A percentile compares a stretch with the other conserved stretches of the same genome.
Conservation (phyloP, 2,888 invertebrate species). For the Andrena dorsata region DNA sequence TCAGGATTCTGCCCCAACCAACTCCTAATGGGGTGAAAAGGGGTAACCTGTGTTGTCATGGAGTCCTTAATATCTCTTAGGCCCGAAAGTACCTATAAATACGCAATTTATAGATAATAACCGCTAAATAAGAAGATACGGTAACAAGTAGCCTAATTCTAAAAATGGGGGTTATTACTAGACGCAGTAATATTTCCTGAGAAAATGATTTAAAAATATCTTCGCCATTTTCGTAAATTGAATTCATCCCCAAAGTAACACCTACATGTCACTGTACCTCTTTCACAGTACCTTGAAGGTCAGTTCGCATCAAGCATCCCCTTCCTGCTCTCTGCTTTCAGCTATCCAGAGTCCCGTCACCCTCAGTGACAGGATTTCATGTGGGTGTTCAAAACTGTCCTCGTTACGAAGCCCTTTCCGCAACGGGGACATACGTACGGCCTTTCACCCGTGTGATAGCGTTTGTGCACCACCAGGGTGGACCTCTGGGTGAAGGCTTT, state of each 20-base stretch:
- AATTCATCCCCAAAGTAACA: background rate
- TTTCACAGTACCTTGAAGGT: background rate
- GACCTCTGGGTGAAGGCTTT: slow-evolving; percentile 87
- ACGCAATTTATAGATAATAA: too few relatives aligned
- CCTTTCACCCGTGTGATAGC: slow-evolving; percentile 87
- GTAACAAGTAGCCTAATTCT: too few relatives aligned
- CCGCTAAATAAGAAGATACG: too few relatives aligned
- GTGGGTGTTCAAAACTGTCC: slow-evolving; percentile 87
- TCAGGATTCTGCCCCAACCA: too few relatives aligned
- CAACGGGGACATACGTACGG: slow-evolving; percentile 87
- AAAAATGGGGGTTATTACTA: too few relatives aligned
- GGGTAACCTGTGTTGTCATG: too few relatives aligned
- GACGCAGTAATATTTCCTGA: too few relatives aligned
- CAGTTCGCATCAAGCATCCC: background rate
- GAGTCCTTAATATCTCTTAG: too few relatives aligned
- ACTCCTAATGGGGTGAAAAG: too few relatives aligned
- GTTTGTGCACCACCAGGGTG: slow-evolving; percentile 86
- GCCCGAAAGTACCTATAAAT: too few relatives aligned
- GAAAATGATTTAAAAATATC: too few relatives aligned
- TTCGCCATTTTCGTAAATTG: background rate
- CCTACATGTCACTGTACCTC: background rate
- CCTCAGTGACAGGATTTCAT: slow-evolving; percentile 80
- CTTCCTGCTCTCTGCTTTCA: background rate
- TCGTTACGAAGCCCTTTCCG: slow-evolving; percentile 87
- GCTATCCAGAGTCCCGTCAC: background rate